phyloP scores from a whole-genome alignment of 1,140 invertebrate species.

The Dendroctonus ponderosae region DNA sequence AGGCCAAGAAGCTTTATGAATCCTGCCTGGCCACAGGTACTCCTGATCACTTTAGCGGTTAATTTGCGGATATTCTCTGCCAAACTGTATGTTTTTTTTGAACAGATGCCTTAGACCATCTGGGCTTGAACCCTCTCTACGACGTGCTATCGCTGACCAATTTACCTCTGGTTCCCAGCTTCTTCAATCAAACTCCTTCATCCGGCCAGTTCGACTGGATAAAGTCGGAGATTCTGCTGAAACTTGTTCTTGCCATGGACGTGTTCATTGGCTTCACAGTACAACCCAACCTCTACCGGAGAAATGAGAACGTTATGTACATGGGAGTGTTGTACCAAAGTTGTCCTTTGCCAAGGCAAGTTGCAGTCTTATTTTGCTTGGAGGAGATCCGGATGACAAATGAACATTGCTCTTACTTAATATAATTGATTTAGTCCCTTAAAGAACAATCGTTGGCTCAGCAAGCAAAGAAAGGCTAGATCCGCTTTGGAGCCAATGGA shows the following conservation, averaged over 20 bases:
- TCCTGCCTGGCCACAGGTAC: slow-evolving; percentile 45
- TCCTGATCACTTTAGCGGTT: too few relatives aligned
- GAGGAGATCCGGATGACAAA: too few relatives aligned
- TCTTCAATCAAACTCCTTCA: slow-evolving; percentile 50
- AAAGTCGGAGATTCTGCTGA: slow-evolving; percentile 60
- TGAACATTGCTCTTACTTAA: too few relatives aligned
- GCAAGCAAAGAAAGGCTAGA: neutral
- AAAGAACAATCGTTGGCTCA: slow-evolving; percentile 28
- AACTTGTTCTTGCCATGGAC: slow-evolving; percentile 63
- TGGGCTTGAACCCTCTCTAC: slow-evolving; percentile 61
- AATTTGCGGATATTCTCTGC: neutral
- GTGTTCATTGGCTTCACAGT: slow-evolving; percentile 67
- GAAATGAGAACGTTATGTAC: slow-evolving; percentile 61
- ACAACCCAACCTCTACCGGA: slow-evolving; percentile 65
- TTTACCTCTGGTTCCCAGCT: slow-evolving; percentile 59
- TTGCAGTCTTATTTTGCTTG: too few relatives aligned
- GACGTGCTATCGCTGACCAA: slow-evolving; percentile 57
- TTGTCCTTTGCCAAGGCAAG: slow-evolving; percentile 37
- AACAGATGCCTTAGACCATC: slow-evolving; percentile 58
- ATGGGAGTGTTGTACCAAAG: slow-evolving; percentile 55
- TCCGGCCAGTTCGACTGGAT: slow-evolving; percentile 60
- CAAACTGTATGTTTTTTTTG: slow-evolving; percentile 31
- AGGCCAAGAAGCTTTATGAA: slow-evolving; percentile 38
- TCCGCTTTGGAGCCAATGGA: neutral
- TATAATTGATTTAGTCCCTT: slow-evolving; percentile 52